These are phyloP conservation scores for Indicator maculatus DNA, from an alignment of 2,113 vertebrate species.

Conservation along the genomic window DNA sequence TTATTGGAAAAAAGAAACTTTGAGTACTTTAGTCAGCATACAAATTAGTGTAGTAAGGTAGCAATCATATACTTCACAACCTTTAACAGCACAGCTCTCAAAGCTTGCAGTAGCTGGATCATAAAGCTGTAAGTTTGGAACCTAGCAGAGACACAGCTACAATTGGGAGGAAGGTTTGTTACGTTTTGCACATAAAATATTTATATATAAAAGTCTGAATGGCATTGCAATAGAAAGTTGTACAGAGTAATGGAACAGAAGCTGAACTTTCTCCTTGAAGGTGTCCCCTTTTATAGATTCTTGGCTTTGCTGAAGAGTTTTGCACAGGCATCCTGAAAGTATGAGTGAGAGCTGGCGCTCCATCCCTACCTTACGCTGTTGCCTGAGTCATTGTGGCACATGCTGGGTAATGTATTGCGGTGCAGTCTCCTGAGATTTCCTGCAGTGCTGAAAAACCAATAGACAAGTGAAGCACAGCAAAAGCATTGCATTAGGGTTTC, in stretches of 20 bases:
- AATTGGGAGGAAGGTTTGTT: neutral
- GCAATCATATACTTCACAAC: neutral
- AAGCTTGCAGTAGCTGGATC: neutral
- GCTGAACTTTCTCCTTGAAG: constrained; percentile 1
- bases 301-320: constrained; percentile 29
- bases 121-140: neutral
- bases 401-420: neutral
- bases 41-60: neutral
- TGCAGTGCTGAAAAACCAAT: constrained; percentile 31
- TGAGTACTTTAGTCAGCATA: neutral
- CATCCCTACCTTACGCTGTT: neutral
- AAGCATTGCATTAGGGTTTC: neutral
- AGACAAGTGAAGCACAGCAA: neutral
- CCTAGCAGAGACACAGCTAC: neutral
- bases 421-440: neutral
- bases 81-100: neutral
- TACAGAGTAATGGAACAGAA: neutral
- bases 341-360: neutral
- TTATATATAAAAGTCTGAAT: neutral
- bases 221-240: neutral
- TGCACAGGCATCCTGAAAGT: constrained; percentile 6
- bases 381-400: constrained; percentile 54
- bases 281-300: constrained; percentile 21
- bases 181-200: neutral
- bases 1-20: neutral